Evolutionary conservation across 2,797 vertebrate species (phyloP), one percentile per base, ranked within the genome.

Genomic region (Anabas testudineus): DNA sequence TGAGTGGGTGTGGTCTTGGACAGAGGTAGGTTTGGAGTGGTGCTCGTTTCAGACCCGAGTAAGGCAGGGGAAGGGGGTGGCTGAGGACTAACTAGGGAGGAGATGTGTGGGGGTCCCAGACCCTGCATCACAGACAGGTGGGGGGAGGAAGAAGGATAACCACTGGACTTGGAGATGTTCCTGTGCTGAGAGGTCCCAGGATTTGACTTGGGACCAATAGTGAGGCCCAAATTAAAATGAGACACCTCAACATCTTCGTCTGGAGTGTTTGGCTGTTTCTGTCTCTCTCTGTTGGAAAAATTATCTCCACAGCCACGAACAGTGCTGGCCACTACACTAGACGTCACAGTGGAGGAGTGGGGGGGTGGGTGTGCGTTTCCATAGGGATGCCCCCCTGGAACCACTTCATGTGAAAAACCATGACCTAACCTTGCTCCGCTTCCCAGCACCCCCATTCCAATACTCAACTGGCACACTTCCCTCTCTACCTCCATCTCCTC

Each of bases 211-310:
- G 83, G 54, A 73, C 13, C 80, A 61, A 71, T 72, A 24, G 68
- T 72, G 49, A 92, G 81, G 24, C 81, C 91, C 91, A 94, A 90
- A 75, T 94, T 95, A 53, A 96, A 94, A 59, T 75, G 92, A 42
- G 95, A 95, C 21, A 97, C 94, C 79, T 97, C 96, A 0, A 94
- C 93, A 16, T 97, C 96, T 73, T 96, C 96, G 0, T 96, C 94
- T 30, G 91, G 89, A 51, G 85, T 92, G 71, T 87, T 87, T 5
- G 90, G 78, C 71, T 92, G 87, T 49, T 92, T 92, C 63, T 92
- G 88, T 75, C 84, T 82, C 61, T 92, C 84, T 77, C 62, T 81
- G 52, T 83, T 76, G 1, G 67, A 72, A 74, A 65, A 65, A 52
- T 66, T 71, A 22, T 77, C 71, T 54, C 81, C 76, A 39, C 83